Conservation (phyloP, 2,888 invertebrate species). For the Conops quadrifasciatus region DNA sequence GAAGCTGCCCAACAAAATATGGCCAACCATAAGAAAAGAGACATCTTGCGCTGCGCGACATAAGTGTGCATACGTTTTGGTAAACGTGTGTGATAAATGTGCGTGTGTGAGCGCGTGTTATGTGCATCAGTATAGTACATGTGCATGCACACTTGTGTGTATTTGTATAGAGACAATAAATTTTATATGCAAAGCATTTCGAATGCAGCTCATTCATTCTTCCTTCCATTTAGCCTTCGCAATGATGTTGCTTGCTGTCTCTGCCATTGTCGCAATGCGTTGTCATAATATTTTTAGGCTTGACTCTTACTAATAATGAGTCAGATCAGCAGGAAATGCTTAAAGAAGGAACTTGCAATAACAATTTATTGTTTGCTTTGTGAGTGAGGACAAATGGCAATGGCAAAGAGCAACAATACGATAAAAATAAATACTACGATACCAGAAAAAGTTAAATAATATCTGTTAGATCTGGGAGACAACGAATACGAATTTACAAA, state of each 20-base stretch:
- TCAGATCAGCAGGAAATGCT: conserved; percentile 17
- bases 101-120: not conserved
- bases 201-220: not conserved
- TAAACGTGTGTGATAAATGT: not conserved
- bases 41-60: not conserved
- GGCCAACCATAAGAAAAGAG: not conserved
- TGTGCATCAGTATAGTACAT: not conserved
- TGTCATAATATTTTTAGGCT: conserved; percentile 24
- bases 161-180: not conserved
- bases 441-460: too few relatives aligned
- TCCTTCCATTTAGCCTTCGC: not conserved
- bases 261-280: conserved; percentile 13
- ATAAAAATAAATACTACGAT: too few relatives aligned
- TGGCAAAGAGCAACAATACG: not conserved
- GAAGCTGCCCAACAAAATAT: not conserved
- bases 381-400: not conserved
- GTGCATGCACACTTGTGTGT: not conserved
- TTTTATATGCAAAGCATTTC: conserved; percentile 21
- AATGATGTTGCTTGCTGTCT: not conserved
- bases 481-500: not conserved
- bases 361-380: not conserved
- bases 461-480: too few relatives aligned
- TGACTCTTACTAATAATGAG: conserved; percentile 5
- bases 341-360: not conserved
- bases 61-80: not conserved